A percentile compares a stretch with the other conserved stretches of the same genome.
Conservation (phyloP, 2,888 invertebrate species). For the Microdon myrmicae region DNA sequence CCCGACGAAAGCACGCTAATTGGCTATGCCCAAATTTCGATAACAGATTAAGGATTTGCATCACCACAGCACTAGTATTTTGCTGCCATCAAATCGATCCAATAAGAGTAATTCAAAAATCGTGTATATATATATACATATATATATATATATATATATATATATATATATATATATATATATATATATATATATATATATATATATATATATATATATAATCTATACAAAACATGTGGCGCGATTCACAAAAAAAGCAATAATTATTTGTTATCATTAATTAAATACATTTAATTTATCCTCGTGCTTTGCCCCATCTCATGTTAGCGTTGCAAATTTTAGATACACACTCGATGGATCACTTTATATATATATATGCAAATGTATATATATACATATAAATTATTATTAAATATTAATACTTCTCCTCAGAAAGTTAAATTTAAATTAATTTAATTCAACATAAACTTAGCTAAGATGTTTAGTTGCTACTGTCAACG, state of each 20-base stretch:
- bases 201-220: too few relatives aligned
- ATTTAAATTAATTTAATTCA: slow-evolving; percentile 46
- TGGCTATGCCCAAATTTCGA: slow-evolving; percentile 97
- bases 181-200: too few relatives aligned
- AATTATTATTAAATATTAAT: slow-evolving; percentile 36
- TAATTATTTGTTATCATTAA: slow-evolving; percentile 13
- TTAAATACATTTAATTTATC: slow-evolving; percentile 31
- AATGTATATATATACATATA: slow-evolving; percentile 28
- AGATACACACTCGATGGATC: slow-evolving; percentile 40
- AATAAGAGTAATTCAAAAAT: too few relatives aligned
- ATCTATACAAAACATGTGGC: too few relatives aligned
- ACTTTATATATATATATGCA: slow-evolving; percentile 41
- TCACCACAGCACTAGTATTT: slow-evolving; percentile 9
- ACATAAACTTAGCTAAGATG: slow-evolving; percentile 44
- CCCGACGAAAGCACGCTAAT: slow-evolving; percentile 94
- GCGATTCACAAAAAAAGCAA: slow-evolving; percentile 35
- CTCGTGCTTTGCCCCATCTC: slow-evolving; percentile 6
- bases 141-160: too few relatives aligned
- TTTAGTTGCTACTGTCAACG: slow-evolving; percentile 41
- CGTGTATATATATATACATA: too few relatives aligned
- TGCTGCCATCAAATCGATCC: slow-evolving; percentile 18
- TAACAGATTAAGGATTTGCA: slow-evolving; percentile 82
- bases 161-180: too few relatives aligned
- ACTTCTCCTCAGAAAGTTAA: slow-evolving; percentile 25
- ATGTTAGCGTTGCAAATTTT: slow-evolving; percentile 35